Conservation (phyloP, 2,888 invertebrate genomes). For the Disparrhopalites patrizii region DNA sequence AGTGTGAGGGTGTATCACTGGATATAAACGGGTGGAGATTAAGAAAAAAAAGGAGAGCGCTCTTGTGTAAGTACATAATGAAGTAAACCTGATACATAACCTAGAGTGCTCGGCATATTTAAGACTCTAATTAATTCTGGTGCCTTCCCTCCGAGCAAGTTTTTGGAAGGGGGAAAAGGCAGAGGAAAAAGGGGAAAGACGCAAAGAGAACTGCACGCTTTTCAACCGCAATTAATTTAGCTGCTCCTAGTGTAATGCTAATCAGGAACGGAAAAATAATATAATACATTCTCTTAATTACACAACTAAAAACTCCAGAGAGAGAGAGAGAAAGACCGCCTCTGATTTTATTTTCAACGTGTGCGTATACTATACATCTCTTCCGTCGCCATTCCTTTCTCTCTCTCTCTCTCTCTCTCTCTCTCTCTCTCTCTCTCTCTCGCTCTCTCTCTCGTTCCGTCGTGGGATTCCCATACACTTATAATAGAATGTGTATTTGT, state of each 20-base stretch:
- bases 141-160: conserved; percentile 25
- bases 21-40: too few relatives aligned
- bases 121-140: conserved; percentile 33
- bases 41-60: too few relatives aligned
- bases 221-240: conserved; percentile 36
- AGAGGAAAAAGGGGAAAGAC: conserved; percentile 9
- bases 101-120: conserved; percentile 29
- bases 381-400: conserved; percentile 22
- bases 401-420: too few relatives aligned
- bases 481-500: neutral
- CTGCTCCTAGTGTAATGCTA: conserved; percentile 35
- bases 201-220: conserved; percentile 32
- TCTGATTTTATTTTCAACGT: too few relatives aligned
- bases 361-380: too few relatives aligned
- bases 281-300: conserved; percentile 35
- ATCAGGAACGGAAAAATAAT: conserved; percentile 36
- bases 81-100: neutral
- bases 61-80: neutral
- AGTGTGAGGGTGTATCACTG: too few relatives aligned
- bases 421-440: too few relatives aligned
- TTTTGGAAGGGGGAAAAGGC: too few relatives aligned
- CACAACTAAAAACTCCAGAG: conserved; percentile 29
- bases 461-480: neutral
- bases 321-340: conserved; percentile 29
- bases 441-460: neutral